These are phyloP conservation scores for Nothobranchius furzeri DNA, from an alignment of 2,113 vertebrate species.

Conservation along the genomic window DNA sequence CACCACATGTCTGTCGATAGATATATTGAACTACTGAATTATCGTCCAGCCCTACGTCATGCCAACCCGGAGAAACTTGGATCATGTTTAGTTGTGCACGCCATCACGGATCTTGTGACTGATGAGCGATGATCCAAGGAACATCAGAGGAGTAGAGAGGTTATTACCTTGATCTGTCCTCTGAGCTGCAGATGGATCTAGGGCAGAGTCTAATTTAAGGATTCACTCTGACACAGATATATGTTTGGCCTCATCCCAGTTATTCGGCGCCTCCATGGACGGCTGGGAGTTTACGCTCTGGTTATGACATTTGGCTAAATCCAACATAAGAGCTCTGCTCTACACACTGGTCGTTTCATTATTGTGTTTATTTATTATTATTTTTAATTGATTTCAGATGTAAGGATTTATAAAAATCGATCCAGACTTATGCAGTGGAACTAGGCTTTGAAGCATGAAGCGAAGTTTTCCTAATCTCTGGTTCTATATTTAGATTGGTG, in stretches of 20 bases:
- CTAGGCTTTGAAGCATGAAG: slow-evolving; percentile 31
- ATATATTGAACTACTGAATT: no score
- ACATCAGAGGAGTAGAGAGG: not conserved
- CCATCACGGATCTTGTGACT: no score
- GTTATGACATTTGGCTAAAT: not conserved
- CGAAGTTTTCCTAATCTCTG: slow-evolving; percentile 51
- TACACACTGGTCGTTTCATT: not conserved
- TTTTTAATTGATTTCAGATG: no score
- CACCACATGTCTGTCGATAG: no score
- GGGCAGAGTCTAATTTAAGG: not conserved
- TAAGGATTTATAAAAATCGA: no score
- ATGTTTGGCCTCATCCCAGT: slow-evolving; percentile 5
- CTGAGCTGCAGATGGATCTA: not conserved
- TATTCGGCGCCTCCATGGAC: not conserved
- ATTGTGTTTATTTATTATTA: not conserved
- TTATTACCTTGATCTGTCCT: not conserved
- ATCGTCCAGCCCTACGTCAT: no score
- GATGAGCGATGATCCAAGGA: no score
- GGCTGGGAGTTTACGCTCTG: not conserved
- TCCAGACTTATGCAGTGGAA: not conserved
- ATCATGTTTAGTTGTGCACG: no score
- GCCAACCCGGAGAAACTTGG: no score
- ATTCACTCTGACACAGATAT: slow-evolving; percentile 3
- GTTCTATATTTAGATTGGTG: slow-evolving; percentile 63
- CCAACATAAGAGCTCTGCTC: not conserved